Evolutionary conservation across 2,113 vertebrate species (phyloP), one percentile per base, ranked within the genome.

Genomic region (Jacana jacana): DNA sequence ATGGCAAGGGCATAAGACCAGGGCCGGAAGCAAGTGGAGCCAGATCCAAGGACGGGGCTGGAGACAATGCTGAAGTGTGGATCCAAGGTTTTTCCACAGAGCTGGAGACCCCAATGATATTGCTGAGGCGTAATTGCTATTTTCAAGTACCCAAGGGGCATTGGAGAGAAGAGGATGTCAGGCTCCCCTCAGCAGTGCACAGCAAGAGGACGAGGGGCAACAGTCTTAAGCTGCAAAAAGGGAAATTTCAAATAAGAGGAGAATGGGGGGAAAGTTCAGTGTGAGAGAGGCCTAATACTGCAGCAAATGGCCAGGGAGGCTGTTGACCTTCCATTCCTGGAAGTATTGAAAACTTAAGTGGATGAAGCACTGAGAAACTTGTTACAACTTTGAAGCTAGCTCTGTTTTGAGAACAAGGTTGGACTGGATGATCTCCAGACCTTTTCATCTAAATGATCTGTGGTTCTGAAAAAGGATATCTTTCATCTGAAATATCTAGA

Each of bases 101-200:
- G 10, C 20, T 72, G 48, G 23, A 78, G 14, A 46, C 12, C 4
- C 7, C 8, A 44, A 5, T 0, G 1, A 51, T 2, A 3, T 33
- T 63, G 22, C 52, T 44, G n/a, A 55, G 10, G 9, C n/a, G n/a
- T 52, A 20, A 42, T 17, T 64, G n/a, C 23, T 79, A 9, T 63
- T 31, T 58, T 80, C 20, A 35, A 3, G 40, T 64, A 40, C 28
- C 3, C 1, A 6, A 57, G 13, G 5, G 22, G 4, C 2, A 2
- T 40, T 66, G 25, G 10, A 35, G 33, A 63, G 37, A 33, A 7
- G 6, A 27, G 28, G 19, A 31, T n/a, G 13, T 60, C 27, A 65
- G 23, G 30, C 17, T 71, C 3, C 4, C 31, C n/a, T 48, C 1
- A 3, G 30, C 33, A 72, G 35, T 8, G 19, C 28, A n/a, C 23